These are phyloP conservation scores for Acestrorhynchus altus DNA, from an alignment of 2,797 vertebrate genomes.

Conservation along the genomic window DNA sequence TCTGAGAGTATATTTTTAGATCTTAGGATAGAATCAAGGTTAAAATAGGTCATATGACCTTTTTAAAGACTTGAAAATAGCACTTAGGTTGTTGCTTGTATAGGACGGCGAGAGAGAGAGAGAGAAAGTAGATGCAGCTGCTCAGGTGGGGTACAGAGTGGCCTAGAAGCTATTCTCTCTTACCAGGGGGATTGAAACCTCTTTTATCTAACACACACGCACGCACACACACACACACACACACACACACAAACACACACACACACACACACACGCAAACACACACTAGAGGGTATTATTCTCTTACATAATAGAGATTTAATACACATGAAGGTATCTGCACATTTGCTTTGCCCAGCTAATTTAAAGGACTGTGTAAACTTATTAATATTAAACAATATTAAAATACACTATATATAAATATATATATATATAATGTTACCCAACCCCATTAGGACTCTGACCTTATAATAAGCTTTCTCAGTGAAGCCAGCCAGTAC, in stretches of 20 bases:
- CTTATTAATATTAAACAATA: background rate
- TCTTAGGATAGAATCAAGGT: background rate
- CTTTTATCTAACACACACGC: background rate
- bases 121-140: conserved; percentile 35
- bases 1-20: too few species aligned
- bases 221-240: conserved; percentile 4
- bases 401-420: too few species aligned
- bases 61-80: background rate
- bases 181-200: conserved; percentile 29
- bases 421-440: too few species aligned
- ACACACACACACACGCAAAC: background rate
- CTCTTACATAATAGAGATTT: conserved; percentile 28
- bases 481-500: too few species aligned
- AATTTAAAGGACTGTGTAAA: background rate
- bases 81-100: background rate
- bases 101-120: background rate
- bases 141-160: conserved; percentile 55
- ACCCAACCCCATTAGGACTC: too few species aligned
- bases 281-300: background rate
- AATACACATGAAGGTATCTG: conserved; percentile 17
- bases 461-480: too few species aligned
- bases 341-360: background rate
- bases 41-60: background rate
- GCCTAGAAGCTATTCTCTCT: conserved; percentile 39
- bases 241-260: conserved; percentile 1